Percentiles rank a stretch among this genome's conserved stretches.
Evolutionary conservation across 1,140 invertebrate genomes (phyloP).

Genomic region (Dendrolimus punctatus): DNA sequence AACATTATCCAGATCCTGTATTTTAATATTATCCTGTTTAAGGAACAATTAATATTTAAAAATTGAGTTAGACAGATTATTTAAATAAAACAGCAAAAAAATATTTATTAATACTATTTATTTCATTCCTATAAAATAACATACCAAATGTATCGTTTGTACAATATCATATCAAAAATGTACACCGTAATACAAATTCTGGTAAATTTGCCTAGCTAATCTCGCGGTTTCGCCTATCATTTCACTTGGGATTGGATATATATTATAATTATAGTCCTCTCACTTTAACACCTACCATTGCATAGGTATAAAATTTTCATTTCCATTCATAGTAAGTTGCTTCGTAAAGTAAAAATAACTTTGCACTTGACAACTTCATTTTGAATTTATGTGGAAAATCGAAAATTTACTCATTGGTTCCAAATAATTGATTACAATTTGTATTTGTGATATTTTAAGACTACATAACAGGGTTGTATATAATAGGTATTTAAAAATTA

Average conservation of each 20-base stretch:
- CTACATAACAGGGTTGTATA: too few species aligned
- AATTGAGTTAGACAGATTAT: not conserved
- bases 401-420: too few species aligned
- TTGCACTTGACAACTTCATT: too few species aligned
- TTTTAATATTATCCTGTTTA: too few species aligned
- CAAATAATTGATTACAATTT: too few species aligned
- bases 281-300: conserved; percentile 42
- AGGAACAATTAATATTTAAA: conserved; percentile 1
- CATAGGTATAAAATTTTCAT: conserved; percentile 37
- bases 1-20: too few species aligned
- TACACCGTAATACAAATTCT: conserved; percentile 72
- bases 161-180: conserved; percentile 74
- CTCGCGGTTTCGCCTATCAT: conserved; percentile 31
- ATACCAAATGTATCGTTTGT: conserved; percentile 74
- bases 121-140: conserved; percentile 74
- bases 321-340: conserved; percentile 9
- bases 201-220: conserved; percentile 69
- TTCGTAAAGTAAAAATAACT: conserved; percentile 8
- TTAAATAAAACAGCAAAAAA: conserved; percentile 10
- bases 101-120: conserved; percentile 67
- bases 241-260: conserved; percentile 37
- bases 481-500: too few species aligned
- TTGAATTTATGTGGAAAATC: too few species aligned
- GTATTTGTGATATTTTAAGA: too few species aligned
- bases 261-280: conserved; percentile 60